Percentiles rank a stretch among this genome's conserved stretches.
phyloP scores from a whole-genome alignment of 2,113 vertebrate genomes.

The Oreotragus oreotragus region DNA sequence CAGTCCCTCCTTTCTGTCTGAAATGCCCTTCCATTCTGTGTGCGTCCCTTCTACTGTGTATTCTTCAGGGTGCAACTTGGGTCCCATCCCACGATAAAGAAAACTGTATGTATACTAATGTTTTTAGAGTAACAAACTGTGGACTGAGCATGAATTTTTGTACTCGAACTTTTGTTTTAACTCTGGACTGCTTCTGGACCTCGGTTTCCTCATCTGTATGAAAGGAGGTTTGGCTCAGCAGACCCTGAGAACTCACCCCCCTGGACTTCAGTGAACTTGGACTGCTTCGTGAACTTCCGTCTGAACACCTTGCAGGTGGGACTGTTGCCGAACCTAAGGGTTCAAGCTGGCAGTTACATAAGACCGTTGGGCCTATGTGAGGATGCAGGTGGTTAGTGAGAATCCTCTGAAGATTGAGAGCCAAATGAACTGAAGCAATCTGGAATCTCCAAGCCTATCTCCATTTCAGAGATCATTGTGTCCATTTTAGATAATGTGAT shows the following conservation, averaged over 20 bases:
- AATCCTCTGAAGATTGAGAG: not conserved
- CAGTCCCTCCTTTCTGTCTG: not conserved
- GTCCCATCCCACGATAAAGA: not conserved
- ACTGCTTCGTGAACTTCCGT: not conserved
- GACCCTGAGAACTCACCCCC: not conserved
- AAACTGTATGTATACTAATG: not conserved
- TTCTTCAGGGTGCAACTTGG: not conserved
- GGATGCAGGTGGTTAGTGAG: not conserved
- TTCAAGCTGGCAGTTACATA: not conserved
- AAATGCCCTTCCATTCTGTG: not conserved
- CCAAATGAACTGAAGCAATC: not conserved
- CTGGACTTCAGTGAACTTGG: not conserved
- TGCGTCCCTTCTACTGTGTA: not conserved
- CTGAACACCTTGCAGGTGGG: not conserved
- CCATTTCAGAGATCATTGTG: not conserved
- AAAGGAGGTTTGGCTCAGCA: not conserved
- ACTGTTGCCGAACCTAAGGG: not conserved
- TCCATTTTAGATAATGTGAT: not conserved
- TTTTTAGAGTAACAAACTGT: not conserved
- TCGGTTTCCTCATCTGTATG: not conserved
- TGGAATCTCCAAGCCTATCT: not conserved
- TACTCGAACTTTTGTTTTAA: not conserved
- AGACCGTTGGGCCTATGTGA: not conserved
- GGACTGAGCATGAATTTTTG: not conserved
- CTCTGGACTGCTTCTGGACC: not conserved